These are phyloP conservation scores for Perodicticus potto DNA, from an alignment of 2,797 vertebrate species.

Conservation along the genomic window DNA sequence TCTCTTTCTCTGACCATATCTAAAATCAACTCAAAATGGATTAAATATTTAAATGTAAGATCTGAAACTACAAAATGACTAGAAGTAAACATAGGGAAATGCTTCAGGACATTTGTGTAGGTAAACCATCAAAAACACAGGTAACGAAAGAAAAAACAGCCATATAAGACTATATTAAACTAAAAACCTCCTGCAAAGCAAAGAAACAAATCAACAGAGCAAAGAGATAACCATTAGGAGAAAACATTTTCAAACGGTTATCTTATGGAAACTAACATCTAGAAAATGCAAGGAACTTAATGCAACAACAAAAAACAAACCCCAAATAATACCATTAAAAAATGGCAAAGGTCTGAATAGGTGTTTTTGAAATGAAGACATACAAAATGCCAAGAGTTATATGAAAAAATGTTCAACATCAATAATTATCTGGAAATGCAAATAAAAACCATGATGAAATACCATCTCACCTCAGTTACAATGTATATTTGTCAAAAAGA, in stretches of 20 bases:
- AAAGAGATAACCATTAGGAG: neutral
- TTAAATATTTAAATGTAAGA: neutral
- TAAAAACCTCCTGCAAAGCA: neutral
- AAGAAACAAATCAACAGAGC: neutral
- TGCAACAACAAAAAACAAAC: neutral
- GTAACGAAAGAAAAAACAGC: neutral
- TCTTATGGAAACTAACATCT: neutral
- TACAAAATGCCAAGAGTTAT: neutral
- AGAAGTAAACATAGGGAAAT: neutral
- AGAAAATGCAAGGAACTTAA: neutral
- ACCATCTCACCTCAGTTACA: neutral
- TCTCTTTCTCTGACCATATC: neutral
- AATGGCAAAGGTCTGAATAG: neutral
- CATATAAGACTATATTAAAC: neutral
- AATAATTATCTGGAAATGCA: neutral
- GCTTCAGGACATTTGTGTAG: neutral
- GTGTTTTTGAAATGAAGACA: neutral
- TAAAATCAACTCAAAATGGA: neutral
- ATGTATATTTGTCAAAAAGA: neutral
- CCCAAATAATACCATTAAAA: neutral
- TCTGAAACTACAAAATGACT: neutral
- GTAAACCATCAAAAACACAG: neutral
- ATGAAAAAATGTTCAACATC: neutral
- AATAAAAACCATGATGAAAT: neutral
- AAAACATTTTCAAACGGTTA: neutral